These are phyloP conservation scores for Microtus montanus DNA, from an alignment of 2,113 vertebrate species.

Conservation along the genomic window DNA sequence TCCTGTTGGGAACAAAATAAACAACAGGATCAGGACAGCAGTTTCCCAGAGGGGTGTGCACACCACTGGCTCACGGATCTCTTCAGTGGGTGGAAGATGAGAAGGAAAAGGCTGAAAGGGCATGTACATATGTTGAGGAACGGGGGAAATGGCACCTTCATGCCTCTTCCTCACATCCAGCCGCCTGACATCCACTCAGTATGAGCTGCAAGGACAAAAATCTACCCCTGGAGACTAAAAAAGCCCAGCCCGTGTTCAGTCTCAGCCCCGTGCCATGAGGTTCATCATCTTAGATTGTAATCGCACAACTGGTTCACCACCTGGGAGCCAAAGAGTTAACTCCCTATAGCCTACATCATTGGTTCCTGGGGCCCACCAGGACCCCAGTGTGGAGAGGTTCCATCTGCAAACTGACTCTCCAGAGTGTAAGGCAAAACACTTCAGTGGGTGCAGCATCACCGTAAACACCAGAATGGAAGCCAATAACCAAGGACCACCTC, in stretches of 20 bases:
- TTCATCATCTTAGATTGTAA: too few species aligned
- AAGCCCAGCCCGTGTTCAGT: too few species aligned
- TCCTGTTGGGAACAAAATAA: neutral
- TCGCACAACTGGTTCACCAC: neutral
- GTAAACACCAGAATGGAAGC: neutral
- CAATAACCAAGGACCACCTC: neutral
- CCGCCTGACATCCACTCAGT: neutral
- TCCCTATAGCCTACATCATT: neutral
- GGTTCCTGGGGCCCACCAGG: neutral
- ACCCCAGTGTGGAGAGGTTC: neutral
- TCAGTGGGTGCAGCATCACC: neutral
- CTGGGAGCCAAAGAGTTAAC: neutral
- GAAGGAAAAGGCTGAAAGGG: too few species aligned
- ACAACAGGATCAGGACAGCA: neutral
- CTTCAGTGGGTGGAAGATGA: neutral
- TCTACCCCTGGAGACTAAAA: neutral
- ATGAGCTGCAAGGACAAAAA: neutral
- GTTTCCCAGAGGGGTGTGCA: neutral
- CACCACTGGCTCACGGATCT: neutral
- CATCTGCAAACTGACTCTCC: neutral
- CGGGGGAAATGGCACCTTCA: rapidly evolving
- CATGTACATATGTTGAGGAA: neutral
- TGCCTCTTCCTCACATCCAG: neutral
- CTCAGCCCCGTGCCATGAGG: neutral
- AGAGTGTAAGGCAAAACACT: neutral